Base-by-base conservation (phyloP, 2,888 invertebrate species). In the Cerceris rybyensis region DNA sequence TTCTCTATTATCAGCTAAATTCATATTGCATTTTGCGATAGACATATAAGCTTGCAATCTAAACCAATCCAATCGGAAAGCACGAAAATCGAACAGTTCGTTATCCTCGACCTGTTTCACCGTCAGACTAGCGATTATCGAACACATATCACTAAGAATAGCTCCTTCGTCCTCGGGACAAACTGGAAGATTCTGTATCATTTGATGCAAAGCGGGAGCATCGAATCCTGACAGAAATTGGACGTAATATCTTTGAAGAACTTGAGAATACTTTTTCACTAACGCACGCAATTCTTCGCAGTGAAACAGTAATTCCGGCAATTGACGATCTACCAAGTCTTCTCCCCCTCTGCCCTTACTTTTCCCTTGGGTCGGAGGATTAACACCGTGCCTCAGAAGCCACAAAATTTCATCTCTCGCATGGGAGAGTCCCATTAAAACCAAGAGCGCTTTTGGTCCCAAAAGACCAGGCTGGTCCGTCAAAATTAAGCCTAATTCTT, bases 381-480 rank as follows among this genome's bases (percentile, higher is more conserved):
- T 98, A 87, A 98, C 98, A 91, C 97, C 97, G 92, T 99, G 99
- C 67, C 99, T 95, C 58, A 99, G 92, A 60, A 99, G 94, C 99
- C 99, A 99, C 64, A 97, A 95, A 28, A 99, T 97, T 94, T 99
- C 99, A 94, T 99, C 99, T 87, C 99, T 95, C 0, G 99, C 96
- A 92, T 98, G 96, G 80, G 98, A 98, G 9, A 99, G 93, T 0
- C 98, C 99, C 95, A 99, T 98, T 91, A 99, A 98, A 83, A 99
- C 97, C 89, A 98, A 95, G 73, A 99, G 94, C 7, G 98, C 98
- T 93, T 99, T 99, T 0, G 99, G 99, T 0, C 99, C 99, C 57
- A 99, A 93, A 28, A 99, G 93, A 0, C 99, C 99, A 4, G 99
- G 99, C 92, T 99, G 99, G 93, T 99, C 99, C 14, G 98, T 98